These are phyloP conservation scores for Microcebus griseorufus DNA, from an alignment of 2,113 vertebrate species.

Conservation along the genomic window DNA sequence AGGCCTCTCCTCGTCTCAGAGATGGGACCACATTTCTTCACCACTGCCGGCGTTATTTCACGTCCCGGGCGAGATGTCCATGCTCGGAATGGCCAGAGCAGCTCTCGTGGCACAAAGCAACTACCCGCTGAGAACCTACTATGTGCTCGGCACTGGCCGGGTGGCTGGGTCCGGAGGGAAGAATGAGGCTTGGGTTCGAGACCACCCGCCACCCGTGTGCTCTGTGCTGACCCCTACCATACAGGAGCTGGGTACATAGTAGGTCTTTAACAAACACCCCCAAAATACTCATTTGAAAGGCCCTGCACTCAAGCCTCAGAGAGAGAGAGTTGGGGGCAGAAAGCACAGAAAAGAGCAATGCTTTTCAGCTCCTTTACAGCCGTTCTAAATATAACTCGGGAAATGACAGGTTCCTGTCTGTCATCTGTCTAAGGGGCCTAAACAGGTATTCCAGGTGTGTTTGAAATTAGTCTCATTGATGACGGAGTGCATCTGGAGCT, in stretches of 20 bases:
- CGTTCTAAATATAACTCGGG: background rate
- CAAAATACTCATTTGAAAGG: background rate
- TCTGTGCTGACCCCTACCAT: background rate
- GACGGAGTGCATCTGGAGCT: background rate
- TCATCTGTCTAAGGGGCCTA: background rate
- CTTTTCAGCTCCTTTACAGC: fast-evolving
- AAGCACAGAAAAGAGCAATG: background rate
- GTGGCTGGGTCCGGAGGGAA: background rate
- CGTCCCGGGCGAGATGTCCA: background rate
- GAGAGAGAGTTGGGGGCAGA: background rate
- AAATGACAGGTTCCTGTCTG: fast-evolving
- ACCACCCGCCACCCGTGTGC: background rate
- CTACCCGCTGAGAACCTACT: background rate
- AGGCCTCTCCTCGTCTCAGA: background rate
- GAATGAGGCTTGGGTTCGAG: background rate
- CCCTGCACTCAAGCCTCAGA: background rate
- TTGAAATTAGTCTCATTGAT: fast-evolving
- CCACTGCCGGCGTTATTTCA: fast-evolving
- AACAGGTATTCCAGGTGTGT: background rate
- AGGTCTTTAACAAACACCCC: background rate
- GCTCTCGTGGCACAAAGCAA: background rate
- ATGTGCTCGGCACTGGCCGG: fast-evolving
- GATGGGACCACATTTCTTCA: background rate
- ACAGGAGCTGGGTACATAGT: fast-evolving
- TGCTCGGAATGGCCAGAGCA: fast-evolving